These are phyloP conservation scores for Emydoidea blandingii DNA, from an alignment of 2,797 vertebrate species.

Conservation along the genomic window DNA sequence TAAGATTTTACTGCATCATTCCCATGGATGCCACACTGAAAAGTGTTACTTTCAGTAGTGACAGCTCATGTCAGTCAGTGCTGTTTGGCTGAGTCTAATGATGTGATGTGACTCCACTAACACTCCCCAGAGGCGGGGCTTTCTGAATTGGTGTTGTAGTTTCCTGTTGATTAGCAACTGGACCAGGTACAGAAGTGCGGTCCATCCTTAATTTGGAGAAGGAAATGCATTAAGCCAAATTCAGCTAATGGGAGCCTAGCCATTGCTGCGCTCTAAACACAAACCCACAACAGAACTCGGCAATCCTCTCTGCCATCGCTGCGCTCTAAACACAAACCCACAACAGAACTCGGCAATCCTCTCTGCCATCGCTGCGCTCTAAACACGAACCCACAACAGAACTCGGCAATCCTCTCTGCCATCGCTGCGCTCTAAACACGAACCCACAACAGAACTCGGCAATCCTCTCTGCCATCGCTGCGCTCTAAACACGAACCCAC, in stretches of 20 bases:
- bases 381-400: too few relatives aligned
- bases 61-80: not conserved
- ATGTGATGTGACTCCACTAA: not conserved
- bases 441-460: not conserved
- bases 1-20: not conserved
- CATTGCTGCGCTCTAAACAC: not conserved
- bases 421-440: not conserved
- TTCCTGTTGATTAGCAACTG: not conserved
- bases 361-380: too few relatives aligned
- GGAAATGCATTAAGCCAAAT: not conserved
- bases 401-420: not conserved
- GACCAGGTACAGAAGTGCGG: not conserved
- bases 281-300: not conserved
- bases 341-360: too few relatives aligned
- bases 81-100: not conserved
- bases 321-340: too few relatives aligned
- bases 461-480: too few relatives aligned
- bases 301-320: too few relatives aligned
- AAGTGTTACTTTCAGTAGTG: not conserved
- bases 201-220: not conserved
- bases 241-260: not conserved
- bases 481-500: too few relatives aligned
- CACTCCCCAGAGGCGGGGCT: not conserved
- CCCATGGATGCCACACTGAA: not conserved
- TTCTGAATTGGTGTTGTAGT: not conserved